These are phyloP conservation scores for Drosophila birchii DNA, from an alignment of 2,888 invertebrate species.

Conservation along the genomic window DNA sequence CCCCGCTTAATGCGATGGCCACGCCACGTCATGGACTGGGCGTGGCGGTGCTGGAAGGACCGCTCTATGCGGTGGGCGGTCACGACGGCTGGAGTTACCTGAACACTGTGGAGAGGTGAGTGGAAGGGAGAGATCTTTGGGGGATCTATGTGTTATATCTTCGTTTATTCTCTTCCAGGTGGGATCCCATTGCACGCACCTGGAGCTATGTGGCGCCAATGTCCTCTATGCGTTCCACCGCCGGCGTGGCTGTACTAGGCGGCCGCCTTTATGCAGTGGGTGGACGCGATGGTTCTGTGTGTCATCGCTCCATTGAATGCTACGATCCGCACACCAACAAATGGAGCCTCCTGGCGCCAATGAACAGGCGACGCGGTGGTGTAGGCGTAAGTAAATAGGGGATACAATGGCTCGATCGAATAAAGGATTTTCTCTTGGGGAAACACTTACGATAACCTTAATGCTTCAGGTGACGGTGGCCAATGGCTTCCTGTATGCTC, in stretches of 20 bases:
- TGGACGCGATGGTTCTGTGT: constrained; percentile 95
- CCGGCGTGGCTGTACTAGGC: constrained; percentile 94
- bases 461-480: constrained; percentile 89
- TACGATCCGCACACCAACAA: constrained; percentile 90
- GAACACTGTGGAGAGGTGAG: constrained; percentile 93
- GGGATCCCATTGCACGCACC: constrained; percentile 94
- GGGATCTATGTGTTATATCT: no score
- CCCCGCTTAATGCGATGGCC: constrained; percentile 93
- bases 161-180: constrained; percentile 85
- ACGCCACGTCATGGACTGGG: constrained; percentile 94
- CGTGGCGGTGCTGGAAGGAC: constrained; percentile 91
- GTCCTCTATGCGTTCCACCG: constrained; percentile 93
- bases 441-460: not conserved
- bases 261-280: constrained; percentile 95
- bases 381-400: constrained; percentile 89
- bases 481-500: constrained; percentile 94
- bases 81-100: constrained; percentile 95
- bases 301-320: constrained; percentile 95
- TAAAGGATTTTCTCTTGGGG: no score
- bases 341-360: constrained; percentile 94
- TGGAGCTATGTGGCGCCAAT: constrained; percentile 97
- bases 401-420: no score
- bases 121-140: not conserved
- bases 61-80: constrained; percentile 97
- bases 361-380: constrained; percentile 94